Base-by-base conservation (phyloP, 1,140 invertebrate genomes). In the Maniola jurtina region DNA sequence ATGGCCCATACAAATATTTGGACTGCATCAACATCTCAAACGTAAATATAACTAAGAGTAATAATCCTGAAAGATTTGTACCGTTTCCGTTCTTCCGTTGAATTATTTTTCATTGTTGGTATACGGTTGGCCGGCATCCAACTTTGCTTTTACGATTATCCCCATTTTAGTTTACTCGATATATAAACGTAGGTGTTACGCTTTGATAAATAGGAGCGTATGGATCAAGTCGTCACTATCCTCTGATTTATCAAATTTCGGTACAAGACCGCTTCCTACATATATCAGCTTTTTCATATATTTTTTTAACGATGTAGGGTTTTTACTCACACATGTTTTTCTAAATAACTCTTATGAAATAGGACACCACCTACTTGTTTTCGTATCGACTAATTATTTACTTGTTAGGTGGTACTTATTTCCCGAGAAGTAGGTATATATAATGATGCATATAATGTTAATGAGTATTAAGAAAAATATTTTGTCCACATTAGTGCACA, bases 71-170 rank as follows among this genome's bases (percentile, higher is more conserved):
- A 76, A 75, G 73, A 79, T 79, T 79, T 79, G 79, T 84, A 80
- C 73, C 72, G 75, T 74, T 79, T 80, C 72, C 79, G 75, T 81
- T 78, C 71, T 73, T 76, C 68, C 70, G 65, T 15, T 76, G 82
- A 86, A 86, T 88, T 83, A 86, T 88, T 86, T 88, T 88, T 87
- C 83, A 88, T 84, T 87, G 81, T 82, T 76, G 81, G 80, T 67
- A 6, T 45, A 61, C 68, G 75, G 66, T 83, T 87, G 84, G 84
- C 80, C 71, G 65, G 7, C 70, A 64, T 73, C 83, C 83, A 86
- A 84, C 73, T 84, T 79, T 75, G 80, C 83, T 87, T 87, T 87
- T 87, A 87, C 79, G 84, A 83, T 87, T 84, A 86, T 83, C 79
- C 83, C 71, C 57, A 75, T 80, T 86, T 86, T 86, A 81, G 81